These are phyloP conservation scores for Linnaemya tessellans DNA, from an alignment of 2,888 invertebrate genomes.

Conservation along the genomic window DNA sequence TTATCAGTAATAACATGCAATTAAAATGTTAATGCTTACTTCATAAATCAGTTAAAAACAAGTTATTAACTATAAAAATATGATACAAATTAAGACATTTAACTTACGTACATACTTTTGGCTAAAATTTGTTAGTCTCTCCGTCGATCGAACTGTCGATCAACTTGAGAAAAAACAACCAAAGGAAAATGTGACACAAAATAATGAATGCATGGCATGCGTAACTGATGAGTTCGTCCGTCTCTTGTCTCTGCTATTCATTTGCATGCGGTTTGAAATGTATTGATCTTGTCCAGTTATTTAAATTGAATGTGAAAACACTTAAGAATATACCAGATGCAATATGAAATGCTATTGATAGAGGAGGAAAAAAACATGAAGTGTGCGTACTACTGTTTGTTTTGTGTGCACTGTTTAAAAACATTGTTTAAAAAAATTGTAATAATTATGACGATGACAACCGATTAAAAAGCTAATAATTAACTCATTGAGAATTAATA, in stretches of 20 bases:
- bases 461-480: too few species aligned
- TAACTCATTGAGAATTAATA: too few species aligned
- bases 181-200: constrained; percentile 45
- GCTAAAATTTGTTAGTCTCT: constrained; percentile 36
- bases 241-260: constrained; percentile 1
- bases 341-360: constrained; percentile 55
- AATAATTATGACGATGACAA: too few species aligned
- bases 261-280: constrained; percentile 11
- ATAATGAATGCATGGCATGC: constrained; percentile 29
- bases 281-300: background rate
- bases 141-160: constrained; percentile 27
- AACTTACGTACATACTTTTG: constrained; percentile 25
- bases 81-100: constrained; percentile 70
- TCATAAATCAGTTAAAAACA: constrained; percentile 67
- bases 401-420: too few species aligned
- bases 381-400: too few species aligned
- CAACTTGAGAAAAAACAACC: background rate
- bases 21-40: constrained; percentile 67
- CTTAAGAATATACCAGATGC: constrained; percentile 46
- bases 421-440: too few species aligned
- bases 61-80: constrained; percentile 60
- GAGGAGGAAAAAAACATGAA: background rate
- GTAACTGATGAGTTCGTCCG: constrained; percentile 38
- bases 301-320: constrained; percentile 57
- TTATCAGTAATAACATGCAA: constrained; percentile 63